A percentile compares a stretch with the other conserved stretches of the same genome.
These are phyloP conservation scores for Salvelinus fontinalis DNA, from an alignment of 2,113 vertebrate species.

Conservation along the genomic window DNA sequence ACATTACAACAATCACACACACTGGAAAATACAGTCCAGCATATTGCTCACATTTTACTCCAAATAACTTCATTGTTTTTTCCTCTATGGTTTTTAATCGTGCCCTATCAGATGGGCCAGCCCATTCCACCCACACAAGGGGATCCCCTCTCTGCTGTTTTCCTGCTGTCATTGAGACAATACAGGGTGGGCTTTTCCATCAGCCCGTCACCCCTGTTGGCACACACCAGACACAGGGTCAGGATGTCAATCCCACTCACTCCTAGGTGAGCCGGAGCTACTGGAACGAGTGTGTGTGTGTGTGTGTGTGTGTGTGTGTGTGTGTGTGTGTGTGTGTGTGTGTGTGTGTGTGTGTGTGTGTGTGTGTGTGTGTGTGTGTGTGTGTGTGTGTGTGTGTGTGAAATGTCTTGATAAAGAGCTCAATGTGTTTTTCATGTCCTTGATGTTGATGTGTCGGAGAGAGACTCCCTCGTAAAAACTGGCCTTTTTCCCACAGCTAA, in stretches of 20 bases:
- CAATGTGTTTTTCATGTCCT: slow-evolving; percentile 25
- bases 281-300: background rate
- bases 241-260: slow-evolving; percentile 54
- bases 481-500: background rate
- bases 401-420: slow-evolving; percentile 11
- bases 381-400: slow-evolving; percentile 17
- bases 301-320: slow-evolving; percentile 11
- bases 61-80: slow-evolving; percentile 40
- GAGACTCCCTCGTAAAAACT: no score
- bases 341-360: slow-evolving; percentile 7
- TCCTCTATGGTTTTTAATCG: slow-evolving; percentile 48
- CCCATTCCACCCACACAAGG: slow-evolving; percentile 29
- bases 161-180: slow-evolving; percentile 50
- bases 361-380: slow-evolving; percentile 13
- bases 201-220: slow-evolving; percentile 44
- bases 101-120: slow-evolving; percentile 24
- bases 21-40: slow-evolving; percentile 44
- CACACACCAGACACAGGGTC: slow-evolving; percentile 58
- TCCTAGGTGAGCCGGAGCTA: slow-evolving; percentile 53
- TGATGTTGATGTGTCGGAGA: no score
- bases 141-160: slow-evolving; percentile 41
- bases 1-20: background rate
- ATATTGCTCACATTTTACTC: slow-evolving; percentile 37
- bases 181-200: slow-evolving; percentile 54
- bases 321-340: slow-evolving; percentile 30